Base-by-base conservation (phyloP, 2,113 vertebrate genomes). In the Balaeniceps rex region DNA sequence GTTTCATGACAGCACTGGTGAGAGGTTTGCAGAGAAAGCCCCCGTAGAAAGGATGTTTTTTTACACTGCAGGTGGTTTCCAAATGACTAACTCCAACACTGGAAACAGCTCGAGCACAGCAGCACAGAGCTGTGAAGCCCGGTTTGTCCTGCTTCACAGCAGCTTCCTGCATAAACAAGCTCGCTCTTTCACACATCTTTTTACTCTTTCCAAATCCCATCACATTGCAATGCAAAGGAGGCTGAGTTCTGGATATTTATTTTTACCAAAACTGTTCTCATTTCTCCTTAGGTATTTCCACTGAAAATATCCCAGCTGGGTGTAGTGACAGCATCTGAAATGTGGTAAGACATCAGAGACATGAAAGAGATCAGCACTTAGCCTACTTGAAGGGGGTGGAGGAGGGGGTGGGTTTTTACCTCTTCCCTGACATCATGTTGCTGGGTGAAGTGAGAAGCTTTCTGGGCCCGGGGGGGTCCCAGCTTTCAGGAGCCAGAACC, bases 121-220 rank as follows among this genome's bases (percentile, higher is more conserved):
- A 80, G 46, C 82, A 63, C 33, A 54, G 92, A 80, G 65, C 54
- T 80, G 77, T 66, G 82, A 94, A 91, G 82, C 70, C 63, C 10
- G 3, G 82, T 85, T 91, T 96, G 91, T 95, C 93, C 94, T 90
- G 90, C 87, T 96, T 94, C 92, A 58, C 87, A 90, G 90, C 78
- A 93, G 71, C 75, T 80, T 79, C 66, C 66, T 44, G 70, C 81
- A 83, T 63, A 95, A 94, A 92, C 78, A 85, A 94, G 74, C 87
- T 91, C 77, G 4, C 19, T 57, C 88, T 81, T 83, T 91, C 91
- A 93, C 88, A 88, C 57, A 24, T 72, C 64, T 57, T 88, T 84
- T 83, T 78, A 64, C 55, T 94, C 80, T 90, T 93, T 46, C 68
- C 75, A 93, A 94, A 88, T 83, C 70, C 49, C 63, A 36, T 51